Base-by-base conservation (phyloP, 2,113 vertebrate species). In the Tupaia chinensis region DNA sequence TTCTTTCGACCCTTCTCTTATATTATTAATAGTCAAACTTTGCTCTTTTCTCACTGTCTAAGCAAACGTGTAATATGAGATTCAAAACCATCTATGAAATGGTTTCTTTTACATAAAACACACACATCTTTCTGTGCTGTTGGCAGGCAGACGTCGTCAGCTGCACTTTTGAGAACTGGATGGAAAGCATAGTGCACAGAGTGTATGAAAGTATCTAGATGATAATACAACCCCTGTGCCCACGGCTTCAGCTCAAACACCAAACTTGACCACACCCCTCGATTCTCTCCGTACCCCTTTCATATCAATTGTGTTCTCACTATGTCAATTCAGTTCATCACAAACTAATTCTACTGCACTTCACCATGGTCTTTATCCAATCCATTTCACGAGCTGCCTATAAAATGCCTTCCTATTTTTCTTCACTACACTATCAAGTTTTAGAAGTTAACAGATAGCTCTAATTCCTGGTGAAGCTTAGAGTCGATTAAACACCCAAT, bases 401-500 rank as follows among this genome's bases (percentile, higher is more conserved):
- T 56, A 82, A 87, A 85, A 65, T 76, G 79, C 68, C 87, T 87
- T 5, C 44, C 17, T 29, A 69, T 70, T 89, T 34, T 63, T 66
- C 94, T 58, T 87, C 82, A 82, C 53, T 78, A 80, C 68, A 74
- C 4, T 87, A 56, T 22, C 27, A 93, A 81, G 34, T 74, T 85
- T 88, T 83, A 77, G 60, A 86, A 90, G 91, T 87, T 34, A 29
- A 82, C 23, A 34, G 87, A 95, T 94, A 93, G 80, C 7, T 7
- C 74, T 83, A 61, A 29, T 54, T 17, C 85, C 58, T 20, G 70
- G 27, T 34, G 93, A 96, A n/a, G 2, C 60, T 73, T 11, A 95
- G 69, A 96, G 83, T 63, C 20, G 27, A 60, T 96, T 79, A 90
- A 91, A 90, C 63, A 96, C 87, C 73, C 87, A 90, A 73, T 60